Conservation (phyloP, 2,113 vertebrate species). For the Panurus biarmicus region DNA sequence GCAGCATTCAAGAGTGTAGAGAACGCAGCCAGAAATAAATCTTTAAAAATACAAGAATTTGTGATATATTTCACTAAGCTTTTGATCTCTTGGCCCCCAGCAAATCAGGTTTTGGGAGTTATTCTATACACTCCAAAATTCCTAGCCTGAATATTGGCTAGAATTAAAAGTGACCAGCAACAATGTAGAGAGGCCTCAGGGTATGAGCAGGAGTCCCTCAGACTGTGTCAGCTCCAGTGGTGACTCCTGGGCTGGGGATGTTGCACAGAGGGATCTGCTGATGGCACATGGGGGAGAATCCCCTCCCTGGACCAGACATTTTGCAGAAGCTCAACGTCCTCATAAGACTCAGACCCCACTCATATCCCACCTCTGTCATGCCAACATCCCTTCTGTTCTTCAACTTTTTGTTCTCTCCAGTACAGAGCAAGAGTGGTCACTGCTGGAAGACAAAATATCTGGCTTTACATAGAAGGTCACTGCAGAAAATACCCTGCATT, state of each 20-base stretch:
- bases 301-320: not conserved
- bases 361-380: not conserved
- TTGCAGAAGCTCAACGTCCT: not conserved
- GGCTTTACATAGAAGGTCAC: not conserved
- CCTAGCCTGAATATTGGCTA: not conserved
- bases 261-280: not conserved
- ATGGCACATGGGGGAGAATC: not conserved
- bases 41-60: not conserved
- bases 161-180: not conserved
- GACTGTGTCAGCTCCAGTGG: not conserved
- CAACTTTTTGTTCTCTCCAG: not conserved
- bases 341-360: fast-evolving
- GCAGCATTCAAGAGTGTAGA: not conserved
- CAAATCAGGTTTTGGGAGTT: not conserved
- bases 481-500: not conserved
- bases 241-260: fast-evolving
- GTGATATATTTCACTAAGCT: not conserved
- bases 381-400: not conserved
- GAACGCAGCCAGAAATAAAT: not conserved
- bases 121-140: not conserved
- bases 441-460: not conserved
- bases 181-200: not conserved
- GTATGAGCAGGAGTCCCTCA: not conserved
- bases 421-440: not conserved
- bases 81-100: not conserved